A percentile compares a stretch with the other conserved stretches of the same genome.
phyloP scores from a whole-genome alignment of 2,113 vertebrate genomes.

The Noturus placidus region DNA sequence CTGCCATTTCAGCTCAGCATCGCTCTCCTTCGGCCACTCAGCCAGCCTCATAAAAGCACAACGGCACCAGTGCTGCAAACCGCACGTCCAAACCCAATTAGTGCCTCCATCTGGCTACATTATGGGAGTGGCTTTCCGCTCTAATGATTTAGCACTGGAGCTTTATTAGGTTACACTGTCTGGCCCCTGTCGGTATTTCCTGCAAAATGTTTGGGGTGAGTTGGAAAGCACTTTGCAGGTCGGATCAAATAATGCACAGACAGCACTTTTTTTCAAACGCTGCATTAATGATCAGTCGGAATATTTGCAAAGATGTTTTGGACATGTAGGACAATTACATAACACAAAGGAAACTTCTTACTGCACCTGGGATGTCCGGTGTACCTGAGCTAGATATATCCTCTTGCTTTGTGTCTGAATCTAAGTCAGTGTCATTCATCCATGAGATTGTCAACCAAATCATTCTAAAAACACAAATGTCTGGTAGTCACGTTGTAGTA shows the following conservation, averaged over 20 bases:
- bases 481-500: not conserved
- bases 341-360: slow-evolving; percentile 6
- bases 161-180: slow-evolving; percentile 94
- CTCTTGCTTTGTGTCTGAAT: not conserved
- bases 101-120: slow-evolving; percentile 90
- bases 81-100: slow-evolving; percentile 94
- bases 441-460: not conserved
- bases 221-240: slow-evolving; percentile 87
- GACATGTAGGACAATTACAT: slow-evolving; percentile 49
- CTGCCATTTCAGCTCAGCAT: slow-evolving; percentile 76
- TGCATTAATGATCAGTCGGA: slow-evolving; percentile 76
- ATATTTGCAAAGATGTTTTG: slow-evolving; percentile 61
- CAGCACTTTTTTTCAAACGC: slow-evolving; percentile 77
- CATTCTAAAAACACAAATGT: not conserved
- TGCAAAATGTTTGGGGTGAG: slow-evolving; percentile 85
- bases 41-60: slow-evolving; percentile 84
- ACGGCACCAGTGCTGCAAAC: slow-evolving; percentile 80
- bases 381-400: not conserved
- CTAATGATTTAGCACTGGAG: slow-evolving; percentile 88
- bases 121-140: slow-evolving; percentile 86
- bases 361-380: not conserved
- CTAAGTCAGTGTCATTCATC: not conserved
- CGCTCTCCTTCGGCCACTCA: slow-evolving; percentile 80
- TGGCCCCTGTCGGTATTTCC: slow-evolving; percentile 94
- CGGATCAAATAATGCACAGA: slow-evolving; percentile 83